Percentiles rank a stretch among this genome's conserved stretches.
phyloP scores from a whole-genome alignment of 2,797 vertebrate genomes.

The Gymnopithys bicolor region DNA sequence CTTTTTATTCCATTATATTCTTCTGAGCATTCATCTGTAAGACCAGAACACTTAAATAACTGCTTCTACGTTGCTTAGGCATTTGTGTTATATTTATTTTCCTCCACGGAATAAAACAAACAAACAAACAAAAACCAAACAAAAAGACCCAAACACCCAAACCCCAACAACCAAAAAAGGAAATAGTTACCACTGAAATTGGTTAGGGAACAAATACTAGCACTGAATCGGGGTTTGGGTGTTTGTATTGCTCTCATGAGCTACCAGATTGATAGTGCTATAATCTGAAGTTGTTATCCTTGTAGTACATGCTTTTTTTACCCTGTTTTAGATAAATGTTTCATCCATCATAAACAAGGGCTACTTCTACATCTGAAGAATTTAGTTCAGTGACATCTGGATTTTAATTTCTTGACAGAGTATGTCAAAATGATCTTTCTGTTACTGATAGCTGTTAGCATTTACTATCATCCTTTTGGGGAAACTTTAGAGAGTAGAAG shows the following conservation, averaged over 20 bases:
- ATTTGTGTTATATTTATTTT: not conserved
- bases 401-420: not conserved
- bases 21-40: not conserved
- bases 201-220: not conserved
- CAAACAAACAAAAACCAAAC: not conserved
- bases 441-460: not conserved
- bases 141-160: not conserved
- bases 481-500: not conserved
- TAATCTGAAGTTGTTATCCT: not conserved
- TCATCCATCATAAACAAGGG: not conserved
- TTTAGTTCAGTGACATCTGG: not conserved
- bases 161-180: too few species aligned
- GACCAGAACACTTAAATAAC: not conserved
- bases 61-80: not conserved
- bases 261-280: not conserved
- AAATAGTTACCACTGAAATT: not conserved
- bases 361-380: not conserved
- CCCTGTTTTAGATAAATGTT: not conserved
- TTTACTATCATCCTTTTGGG: not conserved
- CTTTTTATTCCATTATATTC: not conserved
- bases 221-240: not conserved
- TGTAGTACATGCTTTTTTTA: not conserved
- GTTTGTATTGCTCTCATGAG: not conserved
- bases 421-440: not conserved
- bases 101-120: too few species aligned